These are phyloP conservation scores for Oikopleura albicans DNA, from an alignment of 23 tunicate species.

Conservation along the genomic window DNA sequence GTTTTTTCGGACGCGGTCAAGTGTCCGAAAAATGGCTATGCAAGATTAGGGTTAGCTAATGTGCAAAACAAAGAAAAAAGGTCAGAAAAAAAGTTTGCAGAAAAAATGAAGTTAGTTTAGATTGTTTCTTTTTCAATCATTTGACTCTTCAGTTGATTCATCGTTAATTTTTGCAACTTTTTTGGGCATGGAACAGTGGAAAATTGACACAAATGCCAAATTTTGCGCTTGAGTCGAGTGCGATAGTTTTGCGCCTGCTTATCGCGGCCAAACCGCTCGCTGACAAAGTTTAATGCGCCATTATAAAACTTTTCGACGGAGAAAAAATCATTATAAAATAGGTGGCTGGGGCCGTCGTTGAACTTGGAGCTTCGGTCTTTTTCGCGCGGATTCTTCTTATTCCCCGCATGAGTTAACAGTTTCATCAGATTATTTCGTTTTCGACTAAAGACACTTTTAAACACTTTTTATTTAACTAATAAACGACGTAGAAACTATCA, in stretches of 20 bases:
- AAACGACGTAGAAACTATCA: too few species aligned
- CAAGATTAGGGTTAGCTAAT: too few species aligned
- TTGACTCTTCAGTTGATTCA: too few species aligned
- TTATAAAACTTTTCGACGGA: not conserved
- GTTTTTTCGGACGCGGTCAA: too few species aligned
- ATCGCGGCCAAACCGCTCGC: not conserved
- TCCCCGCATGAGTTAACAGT: not conserved
- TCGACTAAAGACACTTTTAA: too few species aligned
- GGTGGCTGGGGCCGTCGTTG: not conserved
- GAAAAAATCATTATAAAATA: not conserved
- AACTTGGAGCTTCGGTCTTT: not conserved
- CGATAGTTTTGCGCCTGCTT: not conserved
- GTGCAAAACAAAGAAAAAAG: too few species aligned
- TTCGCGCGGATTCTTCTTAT: not conserved
- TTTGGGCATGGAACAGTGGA: not conserved
- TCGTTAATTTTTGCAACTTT: not conserved
- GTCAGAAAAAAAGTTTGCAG: too few species aligned
- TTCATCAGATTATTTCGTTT: not conserved
- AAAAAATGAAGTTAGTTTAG: too few species aligned
- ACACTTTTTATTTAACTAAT: too few species aligned
- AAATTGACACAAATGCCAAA: not conserved
- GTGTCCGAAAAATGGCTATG: too few species aligned
- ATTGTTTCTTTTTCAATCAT: too few species aligned
- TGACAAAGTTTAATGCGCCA: not conserved
- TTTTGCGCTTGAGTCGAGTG: not conserved